Evolutionary conservation across 1,140 invertebrate genomes (phyloP).

Genomic region (Rhizoglyphus robini): DNA sequence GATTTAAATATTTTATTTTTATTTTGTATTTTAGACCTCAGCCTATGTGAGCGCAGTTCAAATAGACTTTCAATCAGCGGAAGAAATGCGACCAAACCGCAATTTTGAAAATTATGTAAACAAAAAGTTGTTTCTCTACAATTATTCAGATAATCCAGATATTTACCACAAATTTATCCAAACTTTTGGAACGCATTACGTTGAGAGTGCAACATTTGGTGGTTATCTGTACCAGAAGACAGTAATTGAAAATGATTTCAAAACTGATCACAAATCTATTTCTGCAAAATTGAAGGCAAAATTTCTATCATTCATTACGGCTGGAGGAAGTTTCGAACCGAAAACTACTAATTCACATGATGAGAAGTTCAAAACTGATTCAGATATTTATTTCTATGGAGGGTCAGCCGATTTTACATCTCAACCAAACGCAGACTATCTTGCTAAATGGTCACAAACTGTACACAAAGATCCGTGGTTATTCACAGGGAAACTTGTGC

Average conservation of each 20-base stretch:
- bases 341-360: background rate
- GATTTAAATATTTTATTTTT: background rate
- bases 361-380: background rate
- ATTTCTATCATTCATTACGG: background rate
- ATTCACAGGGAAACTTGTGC: background rate
- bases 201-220: background rate
- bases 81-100: background rate
- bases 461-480: background rate
- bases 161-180: background rate
- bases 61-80: background rate
- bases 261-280: background rate
- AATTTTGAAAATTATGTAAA: background rate
- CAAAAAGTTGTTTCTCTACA: background rate
- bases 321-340: background rate
- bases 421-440: background rate
- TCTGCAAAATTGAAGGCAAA: background rate
- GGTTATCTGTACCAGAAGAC: background rate
- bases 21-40: background rate
- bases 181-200: conserved; percentile 1
- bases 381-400: background rate
- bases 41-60: background rate
- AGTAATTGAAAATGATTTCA: background rate
- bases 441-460: background rate
- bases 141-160: background rate
- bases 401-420: background rate